phyloP scores from a whole-genome alignment of 1,140 invertebrate genomes.

The Orchesella cincta region DNA sequence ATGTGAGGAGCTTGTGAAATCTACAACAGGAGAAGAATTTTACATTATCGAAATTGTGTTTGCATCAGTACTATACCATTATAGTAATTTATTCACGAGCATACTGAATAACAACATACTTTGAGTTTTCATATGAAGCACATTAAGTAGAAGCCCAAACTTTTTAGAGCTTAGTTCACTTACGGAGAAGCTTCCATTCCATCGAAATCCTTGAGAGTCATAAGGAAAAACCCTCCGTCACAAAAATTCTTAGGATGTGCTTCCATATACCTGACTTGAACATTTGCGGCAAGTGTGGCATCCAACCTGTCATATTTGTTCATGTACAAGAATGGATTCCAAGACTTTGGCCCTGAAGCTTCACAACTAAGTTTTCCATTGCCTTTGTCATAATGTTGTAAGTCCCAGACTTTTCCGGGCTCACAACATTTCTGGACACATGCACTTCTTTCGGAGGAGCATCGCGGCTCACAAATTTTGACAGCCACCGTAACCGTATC shows the following conservation, averaged over 20 bases:
- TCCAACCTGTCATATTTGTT: background rate
- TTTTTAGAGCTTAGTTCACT: no score
- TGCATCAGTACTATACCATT: no score
- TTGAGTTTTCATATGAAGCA: no score
- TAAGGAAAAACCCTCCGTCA: constrained; percentile 14
- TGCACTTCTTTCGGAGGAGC: background rate
- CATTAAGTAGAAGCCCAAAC: no score
- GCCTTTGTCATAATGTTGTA: background rate
- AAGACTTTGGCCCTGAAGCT: background rate
- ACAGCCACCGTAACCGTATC: background rate
- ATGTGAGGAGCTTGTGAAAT: no score
- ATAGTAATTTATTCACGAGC: no score
- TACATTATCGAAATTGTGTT: no score
- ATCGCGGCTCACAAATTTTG: constrained; percentile 10
- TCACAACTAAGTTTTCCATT: background rate
- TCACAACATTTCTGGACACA: constrained; percentile 9
- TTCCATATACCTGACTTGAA: background rate
- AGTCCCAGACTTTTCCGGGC: constrained; percentile 22
- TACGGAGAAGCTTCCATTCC: constrained; percentile 13
- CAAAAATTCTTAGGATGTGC: constrained; percentile 13
- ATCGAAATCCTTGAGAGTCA: constrained; percentile 11
- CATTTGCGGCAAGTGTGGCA: background rate
- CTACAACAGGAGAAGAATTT: no score
- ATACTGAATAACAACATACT: no score
- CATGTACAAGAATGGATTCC: background rate